Evolutionary conservation across 1,140 invertebrate species (phyloP).

Genomic region (Drosophila nannoptera): DNA sequence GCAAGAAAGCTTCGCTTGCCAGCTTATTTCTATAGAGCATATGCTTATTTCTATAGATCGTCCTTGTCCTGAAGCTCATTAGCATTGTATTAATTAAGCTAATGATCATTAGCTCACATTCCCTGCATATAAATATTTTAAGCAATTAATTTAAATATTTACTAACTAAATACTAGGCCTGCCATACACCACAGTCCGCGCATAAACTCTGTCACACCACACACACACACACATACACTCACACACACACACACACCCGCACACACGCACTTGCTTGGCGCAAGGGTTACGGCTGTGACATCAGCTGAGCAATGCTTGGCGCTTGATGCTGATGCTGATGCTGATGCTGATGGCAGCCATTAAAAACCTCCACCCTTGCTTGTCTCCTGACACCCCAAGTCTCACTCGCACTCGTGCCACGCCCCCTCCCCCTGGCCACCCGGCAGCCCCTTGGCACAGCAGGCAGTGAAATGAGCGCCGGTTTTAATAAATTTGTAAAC

Average conservation of each 20-base stretch:
- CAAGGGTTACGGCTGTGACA: conserved; percentile 43
- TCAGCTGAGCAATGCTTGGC: conserved; percentile 38
- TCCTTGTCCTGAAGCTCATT: no score
- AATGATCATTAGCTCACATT: no score
- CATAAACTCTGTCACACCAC: no score
- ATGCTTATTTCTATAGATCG: no score
- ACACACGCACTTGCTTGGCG: not conserved
- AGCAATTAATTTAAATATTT: no score
- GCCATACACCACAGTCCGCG: no score
- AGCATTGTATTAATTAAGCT: no score
- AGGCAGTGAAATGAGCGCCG: conserved; percentile 57
- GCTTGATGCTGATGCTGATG: conserved; percentile 26
- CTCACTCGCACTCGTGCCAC: not conserved
- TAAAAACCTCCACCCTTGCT: conserved; percentile 31
- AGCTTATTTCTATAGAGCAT: no score
- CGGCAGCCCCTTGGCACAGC: not conserved
- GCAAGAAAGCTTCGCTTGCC: no score
- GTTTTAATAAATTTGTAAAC: conserved; percentile 80
- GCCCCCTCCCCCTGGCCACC: not conserved
- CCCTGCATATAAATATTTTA: no score
- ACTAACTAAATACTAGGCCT: not conserved
- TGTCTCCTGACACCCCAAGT: not conserved
- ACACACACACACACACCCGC: conserved; percentile 7
- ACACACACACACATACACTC: not conserved
- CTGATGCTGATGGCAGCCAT: conserved; percentile 25